phyloP scores from a whole-genome alignment of 2,113 vertebrate genomes.

The Oreocharis arfaki region DNA sequence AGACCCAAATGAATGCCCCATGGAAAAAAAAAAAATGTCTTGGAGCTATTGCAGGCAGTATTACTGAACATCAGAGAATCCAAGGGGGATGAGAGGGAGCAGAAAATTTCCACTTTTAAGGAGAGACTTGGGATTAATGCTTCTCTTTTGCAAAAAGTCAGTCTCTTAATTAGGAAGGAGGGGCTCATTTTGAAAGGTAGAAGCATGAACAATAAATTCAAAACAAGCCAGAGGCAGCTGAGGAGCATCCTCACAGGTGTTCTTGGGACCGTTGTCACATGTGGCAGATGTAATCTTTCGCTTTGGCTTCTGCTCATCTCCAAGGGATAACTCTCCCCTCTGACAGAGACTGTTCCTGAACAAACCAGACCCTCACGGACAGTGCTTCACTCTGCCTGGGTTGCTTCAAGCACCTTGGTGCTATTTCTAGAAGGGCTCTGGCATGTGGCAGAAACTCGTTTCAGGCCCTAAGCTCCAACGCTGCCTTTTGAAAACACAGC shows the following conservation, averaged over 20 bases:
- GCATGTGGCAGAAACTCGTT: background rate
- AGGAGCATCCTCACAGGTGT: background rate
- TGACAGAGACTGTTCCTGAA: background rate
- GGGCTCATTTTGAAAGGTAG: background rate
- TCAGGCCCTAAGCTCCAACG: background rate
- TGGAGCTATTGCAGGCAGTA: background rate
- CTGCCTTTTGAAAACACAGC: background rate
- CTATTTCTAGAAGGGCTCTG: background rate
- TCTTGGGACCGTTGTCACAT: background rate
- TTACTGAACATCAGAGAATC: background rate
- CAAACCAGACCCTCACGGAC: background rate
- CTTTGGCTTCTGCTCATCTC: background rate
- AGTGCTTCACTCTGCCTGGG: background rate
- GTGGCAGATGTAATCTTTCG: background rate
- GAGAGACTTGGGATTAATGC: background rate
- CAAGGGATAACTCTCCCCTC: background rate
- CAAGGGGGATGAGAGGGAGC: background rate
- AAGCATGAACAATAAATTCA: background rate
- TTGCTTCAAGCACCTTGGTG: background rate
- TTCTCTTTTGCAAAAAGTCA: background rate
- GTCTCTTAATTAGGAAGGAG: background rate
- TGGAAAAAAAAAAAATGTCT: background rate
- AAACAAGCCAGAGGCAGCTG: background rate
- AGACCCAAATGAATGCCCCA: background rate
- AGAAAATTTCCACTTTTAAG: background rate